Evolutionary conservation across 2,113 vertebrate species (phyloP).

Genomic region (Petroica traversi): DNA sequence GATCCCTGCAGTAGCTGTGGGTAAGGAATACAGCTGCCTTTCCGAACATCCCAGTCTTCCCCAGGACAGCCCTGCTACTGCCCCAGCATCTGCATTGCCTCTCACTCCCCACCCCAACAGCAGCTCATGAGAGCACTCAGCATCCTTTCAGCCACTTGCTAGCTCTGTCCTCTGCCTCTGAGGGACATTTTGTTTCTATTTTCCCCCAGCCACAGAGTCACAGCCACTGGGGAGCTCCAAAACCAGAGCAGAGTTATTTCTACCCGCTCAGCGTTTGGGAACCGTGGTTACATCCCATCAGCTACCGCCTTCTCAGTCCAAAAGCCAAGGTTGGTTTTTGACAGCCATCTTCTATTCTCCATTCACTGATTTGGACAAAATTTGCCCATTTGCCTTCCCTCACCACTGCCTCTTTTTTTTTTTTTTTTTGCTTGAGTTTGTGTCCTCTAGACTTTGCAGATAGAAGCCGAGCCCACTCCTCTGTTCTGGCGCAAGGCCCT

Average conservation of each 20-base stretch:
- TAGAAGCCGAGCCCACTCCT: neutral
- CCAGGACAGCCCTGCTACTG: neutral
- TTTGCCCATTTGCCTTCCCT: neutral
- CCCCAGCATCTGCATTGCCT: neutral
- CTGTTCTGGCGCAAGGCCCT: fast-evolving
- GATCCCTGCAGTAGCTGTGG: neutral
- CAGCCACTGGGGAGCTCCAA: neutral
- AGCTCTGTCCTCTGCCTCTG: neutral
- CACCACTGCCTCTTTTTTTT: neutral
- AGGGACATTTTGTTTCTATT: neutral
- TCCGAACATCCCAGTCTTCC: neutral
- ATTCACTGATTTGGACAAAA: neutral
- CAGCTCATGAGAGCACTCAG: fast-evolving
- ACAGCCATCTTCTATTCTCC: neutral
- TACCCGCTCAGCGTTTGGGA: neutral
- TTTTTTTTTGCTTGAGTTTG: neutral
- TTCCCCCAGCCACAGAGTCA: neutral
- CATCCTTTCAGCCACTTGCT: neutral
- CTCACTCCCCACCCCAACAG: neutral
- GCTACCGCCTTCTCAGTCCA: neutral
- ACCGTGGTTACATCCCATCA: neutral
- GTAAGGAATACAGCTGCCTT: neutral
- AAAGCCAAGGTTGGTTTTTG: neutral
- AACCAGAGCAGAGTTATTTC: neutral
- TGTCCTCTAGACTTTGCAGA: neutral